Evolutionary conservation across 2,797 vertebrate species (phyloP), one percentile per base, ranked within the genome.

Genomic region (Rhinoraja longicauda): DNA sequence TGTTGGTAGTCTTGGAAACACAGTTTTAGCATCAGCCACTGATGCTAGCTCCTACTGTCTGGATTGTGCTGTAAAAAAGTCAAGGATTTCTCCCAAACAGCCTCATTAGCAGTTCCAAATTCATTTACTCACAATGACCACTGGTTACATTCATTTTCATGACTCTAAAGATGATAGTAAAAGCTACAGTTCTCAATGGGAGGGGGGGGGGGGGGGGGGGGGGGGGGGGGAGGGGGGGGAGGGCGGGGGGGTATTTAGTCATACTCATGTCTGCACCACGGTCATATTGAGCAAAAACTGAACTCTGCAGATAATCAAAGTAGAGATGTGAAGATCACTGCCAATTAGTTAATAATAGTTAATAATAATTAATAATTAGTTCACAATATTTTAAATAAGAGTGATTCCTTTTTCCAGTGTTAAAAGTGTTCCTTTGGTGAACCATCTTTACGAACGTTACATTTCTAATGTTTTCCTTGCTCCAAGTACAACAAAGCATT

Each of bases 41-140:
- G 93, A 39, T 67, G 75, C 93, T 90, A 76, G 64, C 93, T 73
- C 93, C 76, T 93, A 93, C 93, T 94, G 76, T 90, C 93, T 93
- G 29, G 67, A 93, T 94, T 93, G 92, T 79, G 59, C 45, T 53
- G 39, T 70, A 92, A 72, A 67, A 73, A 53, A 92, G 67, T 70
- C 26, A 73, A 75, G 39, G 92, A 91, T 67, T 45, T 91, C 36
- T 91, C 59, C 62, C 17, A 26, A 90, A 73, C 70, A 92, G 26
- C 67, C 70, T 73, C 90, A 92, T 92, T 92, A 92, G 72, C 24
- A 73, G 26, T 53, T 92, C 62, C 64, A n/a, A 15, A 29, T 92
- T 73, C 24, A 73, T 75, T 45, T 92, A 53, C 2, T 73, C 86
- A 75, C 39, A 12, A 73, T 45, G 36, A 57, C 39, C 21, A 91